A percentile compares a stretch with the other conserved stretches of the same genome.
Evolutionary conservation across 2,888 invertebrate species (phyloP).

Genomic region (Drosophila recens): DNA sequence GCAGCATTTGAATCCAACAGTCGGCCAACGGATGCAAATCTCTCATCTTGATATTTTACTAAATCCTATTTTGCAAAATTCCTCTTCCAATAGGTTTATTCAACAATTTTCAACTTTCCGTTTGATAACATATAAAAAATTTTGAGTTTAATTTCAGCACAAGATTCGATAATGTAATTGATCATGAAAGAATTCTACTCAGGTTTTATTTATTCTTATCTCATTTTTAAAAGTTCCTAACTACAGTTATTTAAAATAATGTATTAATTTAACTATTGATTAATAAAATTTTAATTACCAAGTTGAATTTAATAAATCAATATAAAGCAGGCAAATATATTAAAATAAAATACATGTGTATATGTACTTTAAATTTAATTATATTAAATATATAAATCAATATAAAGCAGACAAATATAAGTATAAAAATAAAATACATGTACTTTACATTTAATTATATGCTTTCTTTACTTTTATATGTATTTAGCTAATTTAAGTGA

Average conservation of each 20-base stretch:
- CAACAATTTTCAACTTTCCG: not conserved
- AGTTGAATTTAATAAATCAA: not conserved
- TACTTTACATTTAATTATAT: not conserved
- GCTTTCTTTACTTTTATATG: not conserved
- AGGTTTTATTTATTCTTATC: not conserved
- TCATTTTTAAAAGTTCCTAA: not conserved
- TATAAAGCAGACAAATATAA: not conserved
- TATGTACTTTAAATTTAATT: not conserved
- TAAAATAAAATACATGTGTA: not conserved
- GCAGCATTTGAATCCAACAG: constrained; percentile 18
- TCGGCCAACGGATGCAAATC: constrained; percentile 25
- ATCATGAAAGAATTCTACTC: not conserved
- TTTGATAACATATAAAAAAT: not conserved
- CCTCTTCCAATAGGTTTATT: not conserved
- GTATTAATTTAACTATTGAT: no score
- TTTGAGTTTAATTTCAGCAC: constrained; percentile 30
- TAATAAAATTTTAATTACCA: no score
- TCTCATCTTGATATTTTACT: not conserved
- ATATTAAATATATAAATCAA: not conserved
- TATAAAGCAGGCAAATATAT: not conserved
- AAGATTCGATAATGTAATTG: not conserved
- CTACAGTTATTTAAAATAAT: not conserved
- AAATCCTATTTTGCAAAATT: not conserved
- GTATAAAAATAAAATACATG: not conserved
- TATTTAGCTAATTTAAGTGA: not conserved